These are phyloP conservation scores for Mythimna albipuncta DNA, from an alignment of 2,888 invertebrate genomes.

Conservation along the genomic window DNA sequence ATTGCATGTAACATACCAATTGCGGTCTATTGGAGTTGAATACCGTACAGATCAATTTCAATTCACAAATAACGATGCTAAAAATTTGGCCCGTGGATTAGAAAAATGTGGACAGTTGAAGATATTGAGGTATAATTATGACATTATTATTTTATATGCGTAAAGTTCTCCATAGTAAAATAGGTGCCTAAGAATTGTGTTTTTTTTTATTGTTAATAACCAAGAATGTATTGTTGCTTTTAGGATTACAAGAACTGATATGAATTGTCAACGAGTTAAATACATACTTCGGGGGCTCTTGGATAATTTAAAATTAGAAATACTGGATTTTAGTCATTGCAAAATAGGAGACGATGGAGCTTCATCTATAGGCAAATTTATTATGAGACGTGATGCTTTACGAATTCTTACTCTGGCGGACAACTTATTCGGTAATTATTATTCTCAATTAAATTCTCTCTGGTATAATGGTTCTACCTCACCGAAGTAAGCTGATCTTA, in stretches of 20 bases:
- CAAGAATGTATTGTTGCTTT: constrained; percentile 41
- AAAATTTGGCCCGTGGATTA: constrained; percentile 83
- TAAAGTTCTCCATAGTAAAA: neutral
- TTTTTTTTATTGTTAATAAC: neutral
- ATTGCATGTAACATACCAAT: constrained; percentile 85
- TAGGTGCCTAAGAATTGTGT: neutral
- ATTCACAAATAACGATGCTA: constrained; percentile 88
- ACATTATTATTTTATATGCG: too few species aligned
- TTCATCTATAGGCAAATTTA: constrained; percentile 91
- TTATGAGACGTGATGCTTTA: constrained; percentile 85
- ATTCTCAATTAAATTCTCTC: neutral
- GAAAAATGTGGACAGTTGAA: constrained; percentile 83
- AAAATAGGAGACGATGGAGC: constrained; percentile 91
- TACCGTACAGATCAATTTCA: constrained; percentile 87
- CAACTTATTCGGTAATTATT: constrained; percentile 86
- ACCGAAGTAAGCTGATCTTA: too few species aligned
- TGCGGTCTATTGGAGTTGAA: constrained; percentile 78
- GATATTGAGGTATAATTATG: constrained; percentile 75
- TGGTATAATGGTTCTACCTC: neutral
- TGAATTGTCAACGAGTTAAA: constrained; percentile 86
- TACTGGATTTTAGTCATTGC: constrained; percentile 92
- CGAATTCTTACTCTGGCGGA: constrained; percentile 87
- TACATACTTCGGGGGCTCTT: constrained; percentile 84
- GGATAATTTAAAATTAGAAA: constrained; percentile 84
- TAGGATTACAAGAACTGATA: constrained; percentile 86